Base-by-base conservation (phyloP, 2,888 invertebrate species). In the Epsilonema sp. region DNA sequence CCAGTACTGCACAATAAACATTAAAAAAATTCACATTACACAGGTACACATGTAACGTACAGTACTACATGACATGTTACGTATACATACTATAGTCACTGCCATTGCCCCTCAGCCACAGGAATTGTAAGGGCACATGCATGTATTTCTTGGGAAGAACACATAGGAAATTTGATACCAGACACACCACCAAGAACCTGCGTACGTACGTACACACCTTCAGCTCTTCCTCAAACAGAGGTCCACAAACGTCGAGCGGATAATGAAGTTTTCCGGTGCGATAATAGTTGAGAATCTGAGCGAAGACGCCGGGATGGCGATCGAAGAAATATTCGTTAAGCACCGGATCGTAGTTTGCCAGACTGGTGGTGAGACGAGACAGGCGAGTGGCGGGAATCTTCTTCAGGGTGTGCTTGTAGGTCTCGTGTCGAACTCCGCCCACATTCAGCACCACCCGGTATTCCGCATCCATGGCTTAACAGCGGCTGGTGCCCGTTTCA, bases 251-350 rank as follows among this genome's bases (percentile, higher is more conserved):
- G 67, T 94, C 90, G 45, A 90, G 90, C 21, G 92, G 92, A 70
- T 94, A 94, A 70, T 92, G 92, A 54, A 92, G 77, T 68, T 94
- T 92, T 49, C 92, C 92, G 2, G 47, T 49, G 3, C 50, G 58
- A 74, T 92, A 92, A 70, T 92, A 92, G 70, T 92, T 92, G 57
- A 83, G 75, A 56, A 80, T 48, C 68, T 83, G 82, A 24, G 80
- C 80, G 65, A 83, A 83, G 22, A 83, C 82, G 20, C 82, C 82
- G 3, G 82, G 82, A 69, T 82, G 82, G 43, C 80, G 73, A 70
- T 89, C 90, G 73, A 92, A 92, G 77, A 92, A 94, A 74, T 90
- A 92, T 73, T 94, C 92, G 71, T 94, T 92, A 62, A 92, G 77
- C 63, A 92, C 83, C 42, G 90, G 89, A 72, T 92, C 92, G 73